phyloP scores from a whole-genome alignment of 2,113 vertebrate genomes.

The Raphicerus campestris region DNA sequence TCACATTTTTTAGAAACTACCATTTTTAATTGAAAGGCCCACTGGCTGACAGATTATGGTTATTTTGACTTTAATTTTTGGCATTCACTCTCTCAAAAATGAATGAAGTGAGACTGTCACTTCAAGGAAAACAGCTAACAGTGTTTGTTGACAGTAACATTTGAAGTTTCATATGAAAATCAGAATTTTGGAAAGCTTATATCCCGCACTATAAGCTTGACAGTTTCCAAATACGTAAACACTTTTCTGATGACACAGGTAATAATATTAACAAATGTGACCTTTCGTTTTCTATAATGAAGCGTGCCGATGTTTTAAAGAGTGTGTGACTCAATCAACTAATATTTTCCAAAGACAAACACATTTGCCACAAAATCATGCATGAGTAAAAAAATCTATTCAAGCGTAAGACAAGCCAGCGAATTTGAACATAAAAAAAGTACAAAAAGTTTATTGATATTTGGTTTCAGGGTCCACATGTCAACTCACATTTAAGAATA shows the following conservation, averaged over 20 bases:
- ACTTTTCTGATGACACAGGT: not conserved
- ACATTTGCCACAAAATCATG: not conserved
- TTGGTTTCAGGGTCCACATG: not conserved
- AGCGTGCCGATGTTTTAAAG: not conserved
- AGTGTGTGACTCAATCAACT: not conserved
- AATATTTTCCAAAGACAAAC: not conserved
- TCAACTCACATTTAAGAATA: not conserved
- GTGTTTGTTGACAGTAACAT: not conserved
- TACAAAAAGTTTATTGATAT: not conserved
- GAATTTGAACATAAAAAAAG: not conserved
- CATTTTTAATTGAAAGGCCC: not conserved
- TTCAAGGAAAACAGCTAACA: not conserved
- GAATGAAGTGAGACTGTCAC: not conserved
- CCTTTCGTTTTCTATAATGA: not conserved
- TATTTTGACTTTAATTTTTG: not conserved
- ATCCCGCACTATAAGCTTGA: not conserved
- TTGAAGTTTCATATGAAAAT: not conserved
- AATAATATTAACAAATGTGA: not conserved
- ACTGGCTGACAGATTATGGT: not conserved
- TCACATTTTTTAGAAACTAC: not conserved
- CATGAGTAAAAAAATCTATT: not conserved
- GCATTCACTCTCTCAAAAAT: not conserved
- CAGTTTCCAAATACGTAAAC: not conserved
- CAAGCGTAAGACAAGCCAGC: not conserved
- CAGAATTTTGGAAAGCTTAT: not conserved